Conservation (phyloP, 2,113 vertebrate species). For the Poeciliopsis prolifica region DNA sequence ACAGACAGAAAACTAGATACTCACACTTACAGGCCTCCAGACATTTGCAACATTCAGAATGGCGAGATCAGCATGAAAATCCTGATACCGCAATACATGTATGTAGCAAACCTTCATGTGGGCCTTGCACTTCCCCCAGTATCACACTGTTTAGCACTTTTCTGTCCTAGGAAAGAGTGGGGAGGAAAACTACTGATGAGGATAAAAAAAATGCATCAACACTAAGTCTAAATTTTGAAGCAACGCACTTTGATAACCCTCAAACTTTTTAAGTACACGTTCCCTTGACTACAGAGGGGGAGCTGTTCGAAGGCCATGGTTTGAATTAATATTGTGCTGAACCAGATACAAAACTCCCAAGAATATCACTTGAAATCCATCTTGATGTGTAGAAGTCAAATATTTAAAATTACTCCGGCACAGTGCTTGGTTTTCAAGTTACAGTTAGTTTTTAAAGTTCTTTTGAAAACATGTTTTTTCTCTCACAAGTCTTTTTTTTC, state of each 20-base stretch:
- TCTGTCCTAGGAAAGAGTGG: no score
- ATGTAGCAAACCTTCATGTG: background rate
- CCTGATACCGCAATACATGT: background rate
- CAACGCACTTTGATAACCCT: background rate
- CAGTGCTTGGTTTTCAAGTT: no score
- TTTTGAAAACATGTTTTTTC: no score
- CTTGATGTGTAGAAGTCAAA: no score
- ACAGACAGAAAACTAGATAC: constrained; percentile 19
- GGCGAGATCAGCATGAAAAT: background rate
- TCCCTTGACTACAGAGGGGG: background rate
- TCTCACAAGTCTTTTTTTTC: no score
- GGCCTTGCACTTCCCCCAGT: background rate
- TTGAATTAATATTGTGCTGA: background rate
- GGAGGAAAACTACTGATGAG: no score
- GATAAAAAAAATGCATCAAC: no score
- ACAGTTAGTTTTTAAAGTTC: no score
- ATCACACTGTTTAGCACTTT: no score
- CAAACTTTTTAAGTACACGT: background rate
- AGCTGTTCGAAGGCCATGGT: background rate
- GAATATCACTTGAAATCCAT: no score
- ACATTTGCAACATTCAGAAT: background rate
- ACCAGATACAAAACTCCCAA: background rate
- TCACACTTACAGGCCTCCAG: background rate
- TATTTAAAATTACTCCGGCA: no score
- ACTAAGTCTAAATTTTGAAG: background rate